Conservation (phyloP, 64 coral and sea anemone species). For the Platygyra sinensis region DNA sequence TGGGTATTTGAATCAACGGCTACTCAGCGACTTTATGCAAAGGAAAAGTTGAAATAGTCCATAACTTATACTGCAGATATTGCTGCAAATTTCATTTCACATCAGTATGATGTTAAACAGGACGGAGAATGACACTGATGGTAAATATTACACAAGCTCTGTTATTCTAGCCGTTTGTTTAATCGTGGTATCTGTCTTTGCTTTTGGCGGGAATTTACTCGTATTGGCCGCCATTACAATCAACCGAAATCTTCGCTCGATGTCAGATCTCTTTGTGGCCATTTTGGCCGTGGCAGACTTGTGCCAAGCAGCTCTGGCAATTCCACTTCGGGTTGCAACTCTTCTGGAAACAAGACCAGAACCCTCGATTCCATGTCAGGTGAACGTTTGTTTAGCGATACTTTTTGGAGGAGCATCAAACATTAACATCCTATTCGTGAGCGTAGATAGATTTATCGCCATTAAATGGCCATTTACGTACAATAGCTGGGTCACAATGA, state of each 20-base stretch:
- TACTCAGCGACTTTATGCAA: too few species aligned
- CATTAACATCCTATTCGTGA: conserved; percentile 61
- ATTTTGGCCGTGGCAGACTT: conserved; percentile 79
- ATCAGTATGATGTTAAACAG: background rate
- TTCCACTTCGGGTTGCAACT: conserved; percentile 50
- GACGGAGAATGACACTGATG: background rate
- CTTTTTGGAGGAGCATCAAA: conserved; percentile 72
- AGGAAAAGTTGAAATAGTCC: too few species aligned
- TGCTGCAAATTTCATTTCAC: background rate
- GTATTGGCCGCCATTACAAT: conserved; percentile 51
- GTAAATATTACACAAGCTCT: background rate
- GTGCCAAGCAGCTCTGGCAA: conserved; percentile 47
- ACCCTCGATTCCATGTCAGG: background rate
- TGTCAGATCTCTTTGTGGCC: conserved; percentile 48
- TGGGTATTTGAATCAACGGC: too few species aligned
- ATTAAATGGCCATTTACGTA: conserved; percentile 67
- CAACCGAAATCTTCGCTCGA: conserved; percentile 53
- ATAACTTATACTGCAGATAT: background rate
- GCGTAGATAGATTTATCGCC: conserved; percentile 56
- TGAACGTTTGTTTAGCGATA: conserved; percentile 26
- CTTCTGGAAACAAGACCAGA: background rate
- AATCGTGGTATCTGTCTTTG: background rate
- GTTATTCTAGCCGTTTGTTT: conserved; percentile 10
- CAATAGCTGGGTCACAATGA: background rate
- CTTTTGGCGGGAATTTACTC: conserved; percentile 63